Base-by-base conservation (phyloP, 2,113 vertebrate species). In the Ellobius talpinus region DNA sequence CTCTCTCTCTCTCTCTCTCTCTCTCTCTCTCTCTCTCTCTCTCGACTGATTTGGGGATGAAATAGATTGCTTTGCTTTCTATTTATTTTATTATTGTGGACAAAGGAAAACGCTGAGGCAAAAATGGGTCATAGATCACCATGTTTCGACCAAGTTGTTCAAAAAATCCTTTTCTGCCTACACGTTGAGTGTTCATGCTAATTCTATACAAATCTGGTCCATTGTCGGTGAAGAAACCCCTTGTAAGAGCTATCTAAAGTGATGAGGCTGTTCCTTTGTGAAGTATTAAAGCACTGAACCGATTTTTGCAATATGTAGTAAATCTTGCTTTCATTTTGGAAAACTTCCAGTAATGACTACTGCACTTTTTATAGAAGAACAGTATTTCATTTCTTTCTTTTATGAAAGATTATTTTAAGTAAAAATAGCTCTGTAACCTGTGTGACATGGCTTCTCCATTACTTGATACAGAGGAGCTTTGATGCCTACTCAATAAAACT, bases 361-460 rank as follows among this genome's bases (percentile, higher is more conserved):
- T 66, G 98, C 98, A 98, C 96, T 98, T 99, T 99, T 98, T 98
- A 98, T 98, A 99, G 98, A 97, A 98, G 96, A 98, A 98, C 92
- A 98, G 98, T 98, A 98, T 98, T 98, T 98, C 91, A 98, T 98
- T 98, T 98, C 98, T 99, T 99, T 98, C 98, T 98, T 98, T 98
- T 98, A 98, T 98, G 98, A 98, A 99, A 99, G 98, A 98, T 96
- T 97, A 98, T 95, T 98, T 98, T 47, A 98, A 98, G 98, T 98
- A 98, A 98, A 98, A 97, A 98, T 98, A 98, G 98, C 98, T 98
- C 98, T 98, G 98, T 98, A 98, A 98, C 97, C 98, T 61, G 87
- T 98, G 98, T 98, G 98, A 98, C 94, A 87, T 66, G 45, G 98
- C 98, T 98, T 98, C 98, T 98, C 98, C 91, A 65, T 98, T 97